A percentile compares a stretch with the other conserved stretches of the same genome.
These are phyloP conservation scores for Thalassoma bifasciatum DNA, from an alignment of 2,113 vertebrate species.

Conservation along the genomic window DNA sequence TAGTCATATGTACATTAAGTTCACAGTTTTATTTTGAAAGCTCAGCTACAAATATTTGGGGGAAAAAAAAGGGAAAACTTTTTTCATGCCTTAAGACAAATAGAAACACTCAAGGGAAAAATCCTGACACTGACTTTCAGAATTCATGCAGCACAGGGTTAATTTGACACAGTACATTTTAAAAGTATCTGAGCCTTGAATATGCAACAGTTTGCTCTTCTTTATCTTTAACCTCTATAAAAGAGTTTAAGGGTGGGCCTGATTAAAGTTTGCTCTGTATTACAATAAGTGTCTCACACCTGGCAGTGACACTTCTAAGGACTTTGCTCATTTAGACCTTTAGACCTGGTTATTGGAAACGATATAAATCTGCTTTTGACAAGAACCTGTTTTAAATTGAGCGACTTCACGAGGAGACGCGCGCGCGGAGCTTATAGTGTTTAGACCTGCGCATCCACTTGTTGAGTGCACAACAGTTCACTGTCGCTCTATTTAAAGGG, in stretches of 20 bases:
- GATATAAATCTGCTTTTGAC: conserved; percentile 35
- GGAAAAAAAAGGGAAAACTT: too few relatives aligned
- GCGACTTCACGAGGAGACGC: not conserved
- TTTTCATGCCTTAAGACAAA: too few relatives aligned
- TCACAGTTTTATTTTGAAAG: too few relatives aligned
- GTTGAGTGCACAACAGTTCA: conserved; percentile 68
- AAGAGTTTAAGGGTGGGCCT: too few relatives aligned
- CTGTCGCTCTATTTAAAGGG: conserved; percentile 79
- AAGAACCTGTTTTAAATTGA: conserved; percentile 26
- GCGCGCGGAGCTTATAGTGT: conserved; percentile 7
- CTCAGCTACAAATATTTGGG: too few relatives aligned
- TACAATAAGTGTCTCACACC: not conserved
- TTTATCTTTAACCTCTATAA: too few relatives aligned
- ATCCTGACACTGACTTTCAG: too few relatives aligned
- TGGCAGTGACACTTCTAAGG: not conserved
- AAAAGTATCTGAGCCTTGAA: not conserved
- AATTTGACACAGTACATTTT: too few relatives aligned
- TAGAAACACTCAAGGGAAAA: too few relatives aligned
- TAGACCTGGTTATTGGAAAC: not conserved
- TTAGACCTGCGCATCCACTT: conserved; percentile 69
- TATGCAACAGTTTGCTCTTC: too few relatives aligned
- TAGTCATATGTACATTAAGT: too few relatives aligned
- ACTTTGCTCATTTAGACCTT: conserved; percentile 24
- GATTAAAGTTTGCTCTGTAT: not conserved
- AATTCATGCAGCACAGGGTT: too few relatives aligned